Evolutionary conservation across 1,140 invertebrate species (phyloP).

Genomic region (Telenomus remus): DNA sequence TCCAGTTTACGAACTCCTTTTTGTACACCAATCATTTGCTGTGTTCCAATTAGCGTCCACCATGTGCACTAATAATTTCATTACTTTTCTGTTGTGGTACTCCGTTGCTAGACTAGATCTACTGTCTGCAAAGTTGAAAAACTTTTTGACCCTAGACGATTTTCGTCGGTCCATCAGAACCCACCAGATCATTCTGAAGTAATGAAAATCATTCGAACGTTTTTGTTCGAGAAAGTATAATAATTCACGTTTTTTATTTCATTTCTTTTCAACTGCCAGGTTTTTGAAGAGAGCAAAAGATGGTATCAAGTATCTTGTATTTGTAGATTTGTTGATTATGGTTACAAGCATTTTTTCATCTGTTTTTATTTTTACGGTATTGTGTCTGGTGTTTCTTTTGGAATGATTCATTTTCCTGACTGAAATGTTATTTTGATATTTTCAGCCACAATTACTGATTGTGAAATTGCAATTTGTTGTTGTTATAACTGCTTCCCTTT

Average conservation of each 20-base stretch:
- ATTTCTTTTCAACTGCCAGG: no score
- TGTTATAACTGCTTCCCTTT: not conserved
- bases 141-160: no score
- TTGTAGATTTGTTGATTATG: no score
- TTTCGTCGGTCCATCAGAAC: no score
- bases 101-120: slow-evolving; percentile 56
- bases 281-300: no score
- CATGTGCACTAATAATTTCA: slow-evolving; percentile 58
- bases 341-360: not conserved
- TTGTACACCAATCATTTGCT: slow-evolving; percentile 61
- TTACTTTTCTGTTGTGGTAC: slow-evolving; percentile 61
- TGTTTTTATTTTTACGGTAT: no score
- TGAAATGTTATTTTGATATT: not conserved
- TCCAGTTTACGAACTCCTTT: slow-evolving; percentile 56
- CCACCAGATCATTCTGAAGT: no score
- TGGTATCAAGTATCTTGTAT: no score
- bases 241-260: no score
- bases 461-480: slow-evolving; percentile 5
- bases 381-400: slow-evolving; percentile 54
- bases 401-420: slow-evolving; percentile 35
- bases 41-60: slow-evolving; percentile 58
- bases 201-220: no score
- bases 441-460: slow-evolving; percentile 15
- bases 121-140: not conserved
- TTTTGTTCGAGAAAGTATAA: no score